Conservation (phyloP, 2,113 vertebrate species). For the Malurus elegans region DNA sequence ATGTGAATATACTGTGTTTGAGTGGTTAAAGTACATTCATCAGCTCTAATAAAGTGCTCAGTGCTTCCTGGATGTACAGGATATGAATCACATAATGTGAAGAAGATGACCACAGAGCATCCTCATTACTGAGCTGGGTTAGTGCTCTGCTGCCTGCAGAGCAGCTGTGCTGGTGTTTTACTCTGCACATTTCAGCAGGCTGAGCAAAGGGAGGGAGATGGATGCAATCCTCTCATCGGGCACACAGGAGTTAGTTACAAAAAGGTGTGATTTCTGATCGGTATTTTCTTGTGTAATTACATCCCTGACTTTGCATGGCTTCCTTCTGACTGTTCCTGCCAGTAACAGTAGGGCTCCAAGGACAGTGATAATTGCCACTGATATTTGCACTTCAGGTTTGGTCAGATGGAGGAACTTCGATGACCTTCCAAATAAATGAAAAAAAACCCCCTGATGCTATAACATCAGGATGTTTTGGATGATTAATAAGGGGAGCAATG, state of each 20-base stretch:
- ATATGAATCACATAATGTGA: slow-evolving; percentile 42
- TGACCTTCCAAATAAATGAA: not conserved
- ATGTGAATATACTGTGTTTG: not conserved
- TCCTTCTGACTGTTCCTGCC: not conserved
- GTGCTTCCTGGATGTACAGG: slow-evolving; percentile 36
- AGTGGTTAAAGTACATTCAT: not conserved
- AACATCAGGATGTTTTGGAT: not conserved
- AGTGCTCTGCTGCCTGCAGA: not conserved
- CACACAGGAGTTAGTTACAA: not conserved
- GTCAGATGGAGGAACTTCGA: not conserved
- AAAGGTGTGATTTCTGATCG: slow-evolving; percentile 2
- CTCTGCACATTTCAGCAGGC: not conserved
- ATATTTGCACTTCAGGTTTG: not conserved
- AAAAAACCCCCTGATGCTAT: not conserved
- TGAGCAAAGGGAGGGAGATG: not conserved
- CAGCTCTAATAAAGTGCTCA: slow-evolving; percentile 10
- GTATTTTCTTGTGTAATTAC: slow-evolving; percentile 22
- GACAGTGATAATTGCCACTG: not conserved
- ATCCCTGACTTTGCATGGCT: not conserved
- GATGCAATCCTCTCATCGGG: not conserved
- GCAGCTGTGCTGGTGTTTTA: slow-evolving; percentile 6
- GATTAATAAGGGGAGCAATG: not conserved
- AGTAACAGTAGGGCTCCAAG: not conserved
- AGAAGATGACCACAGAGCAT: slow-evolving; percentile 40
- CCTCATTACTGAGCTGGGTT: not conserved